Percentiles rank a stretch among this genome's conserved stretches.
phyloP scores from a whole-genome alignment of 64 coral and sea anemone genomes.

The Exaiptasia diaphana region DNA sequence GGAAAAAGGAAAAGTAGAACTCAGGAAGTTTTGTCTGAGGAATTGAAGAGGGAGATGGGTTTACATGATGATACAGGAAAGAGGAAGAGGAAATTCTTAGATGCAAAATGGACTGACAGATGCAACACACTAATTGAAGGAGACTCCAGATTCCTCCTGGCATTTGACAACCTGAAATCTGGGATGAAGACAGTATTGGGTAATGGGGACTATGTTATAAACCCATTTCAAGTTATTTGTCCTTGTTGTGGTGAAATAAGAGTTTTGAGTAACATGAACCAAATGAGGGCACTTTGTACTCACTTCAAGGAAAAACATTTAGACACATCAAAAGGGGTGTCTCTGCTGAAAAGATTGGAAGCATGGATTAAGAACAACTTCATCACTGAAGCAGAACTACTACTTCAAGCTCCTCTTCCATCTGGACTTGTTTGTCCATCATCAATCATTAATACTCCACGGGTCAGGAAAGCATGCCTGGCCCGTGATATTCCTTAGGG shows the following conservation, averaged over 20 bases:
- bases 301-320: conserved; percentile 41
- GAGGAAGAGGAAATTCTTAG: not conserved
- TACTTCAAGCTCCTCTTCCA: conserved; percentile 23
- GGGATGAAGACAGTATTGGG: conserved; percentile 40
- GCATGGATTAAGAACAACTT: conserved; percentile 57
- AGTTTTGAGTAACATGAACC: conserved; percentile 21
- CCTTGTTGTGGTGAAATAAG: conserved; percentile 39
- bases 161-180: conserved; percentile 45
- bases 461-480: conserved; percentile 59
- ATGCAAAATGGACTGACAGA: conserved; percentile 30
- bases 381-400: conserved; percentile 28
- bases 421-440: conserved; percentile 12
- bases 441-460: conserved; percentile 37
- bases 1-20: conserved; percentile 11
- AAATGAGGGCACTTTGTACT: not conserved
- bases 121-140: conserved; percentile 38
- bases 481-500: conserved; percentile 76
- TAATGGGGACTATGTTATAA: conserved; percentile 7
- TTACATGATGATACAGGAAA: conserved; percentile 22
- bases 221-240: conserved; percentile 67
- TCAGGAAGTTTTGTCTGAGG: conserved; percentile 39
- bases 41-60: conserved; percentile 64
- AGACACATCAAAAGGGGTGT: not conserved
- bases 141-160: conserved; percentile 44
- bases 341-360: not conserved